A percentile compares a stretch with the other conserved stretches of the same genome.
Evolutionary conservation across 2,113 vertebrate species (phyloP).

Genomic region (Tamias sibiricus): DNA sequence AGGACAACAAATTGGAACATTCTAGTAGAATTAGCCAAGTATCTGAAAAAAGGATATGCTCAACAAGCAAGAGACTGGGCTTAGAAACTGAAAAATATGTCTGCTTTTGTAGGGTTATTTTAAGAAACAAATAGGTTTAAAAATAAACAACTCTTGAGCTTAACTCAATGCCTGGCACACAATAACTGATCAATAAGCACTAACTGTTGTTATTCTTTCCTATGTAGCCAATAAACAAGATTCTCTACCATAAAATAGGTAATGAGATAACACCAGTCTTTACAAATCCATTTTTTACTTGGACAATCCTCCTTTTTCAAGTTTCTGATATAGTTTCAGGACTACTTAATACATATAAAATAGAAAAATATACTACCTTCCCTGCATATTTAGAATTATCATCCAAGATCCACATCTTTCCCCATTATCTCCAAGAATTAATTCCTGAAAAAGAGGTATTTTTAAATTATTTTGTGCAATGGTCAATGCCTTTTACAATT

Average conservation of each 20-base stretch:
- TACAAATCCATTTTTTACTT: background rate
- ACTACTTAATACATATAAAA: constrained; percentile 37
- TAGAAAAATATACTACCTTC: constrained; percentile 36
- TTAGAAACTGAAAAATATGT: background rate
- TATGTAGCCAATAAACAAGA: constrained; percentile 3
- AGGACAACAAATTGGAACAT: background rate
- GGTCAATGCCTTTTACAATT: background rate
- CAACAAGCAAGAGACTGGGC: background rate
- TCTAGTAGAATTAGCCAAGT: background rate
- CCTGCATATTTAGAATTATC: background rate
- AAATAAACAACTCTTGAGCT: background rate
- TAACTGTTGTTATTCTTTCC: background rate
- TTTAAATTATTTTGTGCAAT: background rate
- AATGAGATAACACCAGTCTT: constrained; percentile 16
- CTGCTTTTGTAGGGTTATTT: background rate
- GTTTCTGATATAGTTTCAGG: background rate
- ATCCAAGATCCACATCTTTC: constrained; percentile 46
- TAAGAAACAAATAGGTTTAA: background rate
- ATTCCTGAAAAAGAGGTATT: constrained; percentile 65
- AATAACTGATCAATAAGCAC: background rate
- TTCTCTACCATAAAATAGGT: background rate
- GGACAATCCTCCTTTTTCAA: constrained; percentile 15
- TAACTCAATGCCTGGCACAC: background rate
- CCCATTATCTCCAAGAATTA: background rate
- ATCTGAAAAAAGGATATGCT: background rate